Evolutionary conservation across 2,113 vertebrate species (phyloP).

Genomic region (Trachemys scripta): DNA sequence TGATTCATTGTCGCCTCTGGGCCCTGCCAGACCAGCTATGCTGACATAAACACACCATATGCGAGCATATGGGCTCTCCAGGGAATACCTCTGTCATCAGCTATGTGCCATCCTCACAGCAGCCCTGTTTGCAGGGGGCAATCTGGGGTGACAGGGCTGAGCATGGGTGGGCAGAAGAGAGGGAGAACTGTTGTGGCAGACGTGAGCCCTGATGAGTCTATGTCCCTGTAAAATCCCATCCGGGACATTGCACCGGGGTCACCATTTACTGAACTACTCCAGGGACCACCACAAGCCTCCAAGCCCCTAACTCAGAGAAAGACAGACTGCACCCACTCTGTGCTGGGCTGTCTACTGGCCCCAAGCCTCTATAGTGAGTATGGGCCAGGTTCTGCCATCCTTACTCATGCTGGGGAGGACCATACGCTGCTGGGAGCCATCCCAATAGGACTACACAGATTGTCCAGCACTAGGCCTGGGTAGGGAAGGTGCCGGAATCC

Average conservation of each 20-base stretch:
- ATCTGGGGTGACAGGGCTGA: not conserved
- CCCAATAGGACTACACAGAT: too few species aligned
- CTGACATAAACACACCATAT: not conserved
- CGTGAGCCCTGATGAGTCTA: not conserved
- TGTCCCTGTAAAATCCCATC: too few species aligned
- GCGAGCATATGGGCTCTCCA: not conserved
- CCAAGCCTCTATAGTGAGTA: too few species aligned
- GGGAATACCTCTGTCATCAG: not conserved
- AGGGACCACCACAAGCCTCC: too few species aligned
- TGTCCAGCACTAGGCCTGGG: too few species aligned
- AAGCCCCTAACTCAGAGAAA: too few species aligned
- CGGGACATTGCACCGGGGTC: not conserved
- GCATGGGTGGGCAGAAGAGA: not conserved
- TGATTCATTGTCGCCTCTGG: not conserved
- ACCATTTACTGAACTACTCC: not conserved
- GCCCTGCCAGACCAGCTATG: not conserved
- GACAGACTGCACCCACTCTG: too few species aligned
- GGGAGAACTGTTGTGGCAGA: not conserved
- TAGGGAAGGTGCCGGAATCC: too few species aligned
- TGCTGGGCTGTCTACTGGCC: too few species aligned
- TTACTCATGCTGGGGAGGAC: too few species aligned
- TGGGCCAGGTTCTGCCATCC: too few species aligned
- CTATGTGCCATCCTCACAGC: not conserved
- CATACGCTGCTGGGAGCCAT: too few species aligned
- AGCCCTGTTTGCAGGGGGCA: not conserved